Conservation (phyloP, 1,140 invertebrate species). For the Adoxophyes honmai region DNA sequence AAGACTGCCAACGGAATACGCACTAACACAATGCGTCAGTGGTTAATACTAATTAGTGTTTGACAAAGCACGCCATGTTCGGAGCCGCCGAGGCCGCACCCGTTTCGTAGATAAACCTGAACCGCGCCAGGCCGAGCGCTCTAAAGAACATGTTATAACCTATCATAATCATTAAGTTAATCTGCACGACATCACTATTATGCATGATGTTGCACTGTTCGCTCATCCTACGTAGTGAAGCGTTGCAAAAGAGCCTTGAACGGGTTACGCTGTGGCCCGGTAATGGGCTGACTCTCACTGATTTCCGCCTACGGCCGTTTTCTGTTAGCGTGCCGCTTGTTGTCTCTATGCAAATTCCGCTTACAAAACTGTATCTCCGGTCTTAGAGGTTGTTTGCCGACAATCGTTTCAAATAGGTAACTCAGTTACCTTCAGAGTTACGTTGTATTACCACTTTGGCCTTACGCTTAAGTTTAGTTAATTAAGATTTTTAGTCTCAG, state of each 20-base stretch:
- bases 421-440: slow-evolving; percentile 8
- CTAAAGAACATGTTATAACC: neutral
- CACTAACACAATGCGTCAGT: neutral
- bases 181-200: slow-evolving; percentile 12
- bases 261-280: slow-evolving; percentile 24
- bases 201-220: neutral
- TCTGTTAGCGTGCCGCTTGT: slow-evolving; percentile 21
- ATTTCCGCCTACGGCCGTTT: slow-evolving; percentile 33
- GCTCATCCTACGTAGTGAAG: slow-evolving; percentile 28
- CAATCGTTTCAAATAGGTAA: slow-evolving; percentile 21
- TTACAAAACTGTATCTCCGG: slow-evolving; percentile 25
- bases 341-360: slow-evolving; percentile 32
- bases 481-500: too few species aligned
- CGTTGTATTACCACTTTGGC: neutral
- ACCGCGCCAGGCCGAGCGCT: neutral
- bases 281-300: slow-evolving; percentile 27
- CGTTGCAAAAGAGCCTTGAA: slow-evolving; percentile 31
- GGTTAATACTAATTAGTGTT: neutral
- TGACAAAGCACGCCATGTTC: neutral
- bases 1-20: too few species aligned
- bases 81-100: neutral
- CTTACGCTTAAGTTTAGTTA: neutral
- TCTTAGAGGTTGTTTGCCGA: slow-evolving; percentile 28
- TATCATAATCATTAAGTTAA: slow-evolving; percentile 5
- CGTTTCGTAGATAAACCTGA: slow-evolving; percentile 1